Evolutionary conservation across 23 tunicate species (phyloP).

Genomic region (Phallusia fumigata): DNA sequence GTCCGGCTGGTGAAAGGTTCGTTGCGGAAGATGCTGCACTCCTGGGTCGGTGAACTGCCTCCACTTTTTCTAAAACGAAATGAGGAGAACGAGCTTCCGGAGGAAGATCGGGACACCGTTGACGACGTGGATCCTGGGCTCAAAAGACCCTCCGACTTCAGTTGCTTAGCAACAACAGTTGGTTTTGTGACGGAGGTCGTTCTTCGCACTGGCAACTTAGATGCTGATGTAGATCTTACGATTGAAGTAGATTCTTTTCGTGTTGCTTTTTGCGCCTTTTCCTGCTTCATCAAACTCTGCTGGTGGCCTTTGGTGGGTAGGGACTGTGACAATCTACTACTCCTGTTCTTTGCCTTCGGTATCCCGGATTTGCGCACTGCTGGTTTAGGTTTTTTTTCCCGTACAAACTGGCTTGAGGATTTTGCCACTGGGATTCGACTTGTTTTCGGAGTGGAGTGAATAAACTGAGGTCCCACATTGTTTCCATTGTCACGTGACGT

Average conservation of each 20-base stretch:
- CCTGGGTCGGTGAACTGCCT: slow-evolving; percentile 60
- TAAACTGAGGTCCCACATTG: no score
- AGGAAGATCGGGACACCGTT: slow-evolving; percentile 72
- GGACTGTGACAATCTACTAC: not conserved
- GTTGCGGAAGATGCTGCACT: slow-evolving; percentile 33
- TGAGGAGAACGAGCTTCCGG: slow-evolving; percentile 41
- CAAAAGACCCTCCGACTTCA: not conserved
- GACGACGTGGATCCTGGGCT: slow-evolving; percentile 35
- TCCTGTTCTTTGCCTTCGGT: not conserved
- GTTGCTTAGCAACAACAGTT: not conserved
- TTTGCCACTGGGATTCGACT: slow-evolving; percentile 28
- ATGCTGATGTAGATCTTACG: slow-evolving; percentile 25
- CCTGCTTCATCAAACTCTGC: not conserved
- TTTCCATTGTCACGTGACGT: not conserved
- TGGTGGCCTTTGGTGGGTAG: not conserved
- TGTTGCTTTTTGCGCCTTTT: not conserved
- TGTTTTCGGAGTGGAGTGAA: slow-evolving; percentile 5
- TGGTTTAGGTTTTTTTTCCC: not conserved
- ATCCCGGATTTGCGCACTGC: not conserved
- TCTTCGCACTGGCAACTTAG: slow-evolving; percentile 49
- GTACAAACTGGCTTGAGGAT: not conserved
- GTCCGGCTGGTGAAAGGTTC: slow-evolving; percentile 35
- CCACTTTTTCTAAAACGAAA: slow-evolving; percentile 40
- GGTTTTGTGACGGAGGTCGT: not conserved
- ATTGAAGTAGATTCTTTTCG: not conserved